Conservation (phyloP, 2,797 vertebrate genomes). For the Tolypeutes matacus region DNA sequence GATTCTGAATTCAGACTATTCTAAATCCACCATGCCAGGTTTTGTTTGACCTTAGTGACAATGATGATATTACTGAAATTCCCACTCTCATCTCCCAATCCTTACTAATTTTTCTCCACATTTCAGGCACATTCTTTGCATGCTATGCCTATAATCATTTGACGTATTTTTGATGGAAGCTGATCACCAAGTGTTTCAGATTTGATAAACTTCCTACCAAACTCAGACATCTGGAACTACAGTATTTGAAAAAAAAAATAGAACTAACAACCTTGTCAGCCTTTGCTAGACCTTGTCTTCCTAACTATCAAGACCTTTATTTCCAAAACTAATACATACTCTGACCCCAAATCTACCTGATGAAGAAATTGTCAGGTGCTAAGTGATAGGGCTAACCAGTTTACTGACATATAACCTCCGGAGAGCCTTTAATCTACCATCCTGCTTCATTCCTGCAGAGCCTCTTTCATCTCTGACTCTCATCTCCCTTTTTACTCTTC, state of each 20-base stretch:
- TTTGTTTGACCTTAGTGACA: background rate
- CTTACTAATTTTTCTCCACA: background rate
- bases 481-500: background rate
- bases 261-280: background rate
- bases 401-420: background rate
- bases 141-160: background rate
- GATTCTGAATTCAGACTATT: background rate
- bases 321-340: background rate
- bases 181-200: background rate
- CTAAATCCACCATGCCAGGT: background rate
- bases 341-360: background rate
- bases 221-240: background rate
- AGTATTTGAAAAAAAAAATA: background rate
- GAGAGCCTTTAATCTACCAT: background rate
- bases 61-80: background rate
- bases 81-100: background rate
- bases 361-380: background rate
- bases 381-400: background rate
- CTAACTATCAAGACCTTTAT: background rate
- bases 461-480: background rate
- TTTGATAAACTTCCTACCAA: background rate
- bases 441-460: background rate
- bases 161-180: background rate
- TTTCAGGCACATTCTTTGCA: background rate
- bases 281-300: constrained; percentile 1